These are phyloP conservation scores for Petrocephalus schoutedeni DNA, from an alignment of 2,797 vertebrate genomes.

Conservation along the genomic window DNA sequence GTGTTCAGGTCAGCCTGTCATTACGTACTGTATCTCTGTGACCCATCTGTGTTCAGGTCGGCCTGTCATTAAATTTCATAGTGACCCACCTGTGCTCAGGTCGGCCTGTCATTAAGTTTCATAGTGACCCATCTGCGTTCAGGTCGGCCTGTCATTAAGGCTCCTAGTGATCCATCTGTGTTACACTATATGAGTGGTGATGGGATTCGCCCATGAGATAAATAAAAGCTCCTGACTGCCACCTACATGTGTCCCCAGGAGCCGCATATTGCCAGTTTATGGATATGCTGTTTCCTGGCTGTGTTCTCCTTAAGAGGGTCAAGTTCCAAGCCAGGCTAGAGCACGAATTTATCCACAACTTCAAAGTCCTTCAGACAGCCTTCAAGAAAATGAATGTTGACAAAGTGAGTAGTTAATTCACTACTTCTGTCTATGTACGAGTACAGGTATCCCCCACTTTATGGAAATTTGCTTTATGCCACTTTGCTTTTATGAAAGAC, in stretches of 20 bases:
- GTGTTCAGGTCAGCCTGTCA: constrained; percentile 64
- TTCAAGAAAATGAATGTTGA: constrained; percentile 96
- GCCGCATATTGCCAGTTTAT: constrained; percentile 94
- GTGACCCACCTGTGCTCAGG: too few relatives aligned
- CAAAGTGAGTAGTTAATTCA: constrained; percentile 65
- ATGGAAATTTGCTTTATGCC: background rate
- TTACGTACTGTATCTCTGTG: background rate
- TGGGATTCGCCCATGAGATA: background rate
- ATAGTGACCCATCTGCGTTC: background rate
- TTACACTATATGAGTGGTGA: background rate
- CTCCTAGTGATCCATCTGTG: background rate
- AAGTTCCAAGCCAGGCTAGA: constrained; percentile 91
- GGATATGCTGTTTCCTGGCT: constrained; percentile 96
- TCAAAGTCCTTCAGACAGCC: constrained; percentile 89
- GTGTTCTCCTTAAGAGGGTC: constrained; percentile 84
- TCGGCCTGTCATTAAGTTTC: too few relatives aligned
- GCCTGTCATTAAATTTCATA: background rate
- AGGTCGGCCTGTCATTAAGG: background rate
- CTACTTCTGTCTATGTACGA: background rate
- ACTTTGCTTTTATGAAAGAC: background rate
- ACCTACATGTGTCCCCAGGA: constrained; percentile 52
- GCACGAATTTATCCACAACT: constrained; percentile 92
- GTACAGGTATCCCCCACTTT: background rate
- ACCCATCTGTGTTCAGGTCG: constrained; percentile 65
- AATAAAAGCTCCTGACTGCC: background rate